phyloP scores from a whole-genome alignment of 2,888 invertebrate species.

The Philaethria dido region DNA sequence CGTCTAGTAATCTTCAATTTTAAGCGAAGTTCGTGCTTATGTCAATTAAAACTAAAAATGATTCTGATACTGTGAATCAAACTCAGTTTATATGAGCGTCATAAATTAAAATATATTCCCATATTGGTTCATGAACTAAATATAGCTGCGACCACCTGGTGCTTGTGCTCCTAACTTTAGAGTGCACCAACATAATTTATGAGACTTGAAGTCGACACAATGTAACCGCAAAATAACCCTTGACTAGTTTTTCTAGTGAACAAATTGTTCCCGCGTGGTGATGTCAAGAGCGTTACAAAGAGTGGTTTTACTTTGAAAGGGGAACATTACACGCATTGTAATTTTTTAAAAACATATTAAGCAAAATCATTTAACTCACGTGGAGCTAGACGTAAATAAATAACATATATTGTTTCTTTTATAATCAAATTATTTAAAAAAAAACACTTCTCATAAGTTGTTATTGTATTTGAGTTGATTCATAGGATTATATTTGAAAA shows the following conservation, averaged over 20 bases:
- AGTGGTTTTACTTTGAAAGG: conserved; percentile 28
- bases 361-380: conserved; percentile 13
- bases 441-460: not conserved
- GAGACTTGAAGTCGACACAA: conserved; percentile 65
- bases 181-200: conserved; percentile 75
- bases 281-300: conserved; percentile 56
- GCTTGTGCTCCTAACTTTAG: conserved; percentile 60
- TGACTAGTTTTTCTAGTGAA: conserved; percentile 69
- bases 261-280: conserved; percentile 60
- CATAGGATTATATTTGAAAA: no score
- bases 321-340: conserved; percentile 47
- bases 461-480: not conserved
- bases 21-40: conserved; percentile 26
- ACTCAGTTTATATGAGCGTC: conserved; percentile 65
- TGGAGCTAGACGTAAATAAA: conserved; percentile 12
- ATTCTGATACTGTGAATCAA: conserved; percentile 64
- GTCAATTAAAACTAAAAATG: conserved; percentile 41
- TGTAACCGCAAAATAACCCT: conserved; percentile 79
- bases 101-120: conserved; percentile 75
- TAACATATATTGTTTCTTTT: conserved; percentile 14
- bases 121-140: conserved; percentile 74
- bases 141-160: conserved; percentile 79
- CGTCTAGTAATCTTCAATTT: conserved; percentile 30
- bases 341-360: conserved; percentile 1
- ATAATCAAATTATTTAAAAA: not conserved